Percentiles rank a stretch among this genome's conserved stretches.
Evolutionary conservation across 2,888 invertebrate genomes (phyloP).

Genomic region (Trachelus troglodyta): DNA sequence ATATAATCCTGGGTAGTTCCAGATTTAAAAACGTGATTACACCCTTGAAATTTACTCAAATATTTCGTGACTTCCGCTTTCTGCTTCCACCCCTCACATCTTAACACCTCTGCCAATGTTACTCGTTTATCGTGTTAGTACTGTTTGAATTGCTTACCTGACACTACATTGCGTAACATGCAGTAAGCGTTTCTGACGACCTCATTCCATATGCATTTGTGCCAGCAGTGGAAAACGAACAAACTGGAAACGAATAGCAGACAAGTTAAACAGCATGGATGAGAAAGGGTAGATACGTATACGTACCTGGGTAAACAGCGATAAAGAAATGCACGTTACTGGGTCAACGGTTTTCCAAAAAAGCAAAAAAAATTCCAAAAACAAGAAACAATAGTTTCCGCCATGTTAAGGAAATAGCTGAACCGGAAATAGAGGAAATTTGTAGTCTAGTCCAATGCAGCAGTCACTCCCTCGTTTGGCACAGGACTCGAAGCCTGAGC

Average conservation of each 20-base stretch:
- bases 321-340: neutral
- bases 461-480: slow-evolving; percentile 7
- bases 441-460: neutral
- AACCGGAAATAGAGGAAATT: neutral
- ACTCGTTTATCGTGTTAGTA: neutral
- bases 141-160: neutral
- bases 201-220: slow-evolving; percentile 17
- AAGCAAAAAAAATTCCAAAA: slow-evolving; percentile 5
- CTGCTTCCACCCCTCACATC: neutral
- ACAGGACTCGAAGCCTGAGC: neutral
- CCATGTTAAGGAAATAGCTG: slow-evolving; percentile 9
- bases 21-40: slow-evolving; percentile 35
- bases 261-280: neutral
- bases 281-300: neutral
- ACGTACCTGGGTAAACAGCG: neutral
- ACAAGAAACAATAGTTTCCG: slow-evolving; percentile 22
- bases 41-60: slow-evolving; percentile 33
- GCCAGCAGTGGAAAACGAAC: neutral
- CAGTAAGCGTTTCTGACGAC: neutral
- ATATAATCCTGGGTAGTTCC: slow-evolving; percentile 26
- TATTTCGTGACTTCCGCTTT: slow-evolving; percentile 26
- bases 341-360: neutral
- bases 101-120: slow-evolving; percentile 14
- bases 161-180: neutral
- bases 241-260: neutral